These are phyloP conservation scores for Desmodus rotundus DNA, from an alignment of 2,113 vertebrate species.

Conservation along the genomic window DNA sequence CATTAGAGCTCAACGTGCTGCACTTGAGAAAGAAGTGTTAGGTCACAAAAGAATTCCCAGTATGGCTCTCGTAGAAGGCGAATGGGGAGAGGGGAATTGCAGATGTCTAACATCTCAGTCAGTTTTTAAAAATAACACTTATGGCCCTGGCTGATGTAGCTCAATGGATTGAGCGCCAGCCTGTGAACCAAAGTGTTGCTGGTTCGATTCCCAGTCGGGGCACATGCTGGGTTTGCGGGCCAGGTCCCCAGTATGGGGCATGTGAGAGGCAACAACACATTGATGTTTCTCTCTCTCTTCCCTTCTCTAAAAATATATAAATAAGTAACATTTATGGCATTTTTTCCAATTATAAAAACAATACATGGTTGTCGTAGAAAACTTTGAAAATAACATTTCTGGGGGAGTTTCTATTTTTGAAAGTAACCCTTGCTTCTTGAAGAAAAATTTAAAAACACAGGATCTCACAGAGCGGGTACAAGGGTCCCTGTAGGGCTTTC, in stretches of 20 bases:
- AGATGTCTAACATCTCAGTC: neutral
- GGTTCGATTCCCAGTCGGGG: no score
- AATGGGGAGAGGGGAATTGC: neutral
- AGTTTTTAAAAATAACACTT: neutral
- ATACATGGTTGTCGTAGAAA: neutral
- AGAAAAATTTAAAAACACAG: conserved; percentile 3
- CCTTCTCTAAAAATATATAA: no score
- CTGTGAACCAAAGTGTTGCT: no score
- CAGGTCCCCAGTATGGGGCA: no score
- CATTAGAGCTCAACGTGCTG: neutral
- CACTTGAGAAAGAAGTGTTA: neutral
- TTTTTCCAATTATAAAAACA: conserved; percentile 14
- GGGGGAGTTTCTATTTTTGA: neutral
- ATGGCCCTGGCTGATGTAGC: no score
- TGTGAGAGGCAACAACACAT: no score
- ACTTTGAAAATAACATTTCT: conserved; percentile 30
- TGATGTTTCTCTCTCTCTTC: no score
- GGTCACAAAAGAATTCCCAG: neutral
- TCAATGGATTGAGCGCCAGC: no score
- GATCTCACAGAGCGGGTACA: neutral
- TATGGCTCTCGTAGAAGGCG: neutral
- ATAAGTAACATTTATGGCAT: neutral
- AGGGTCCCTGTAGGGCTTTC: neutral
- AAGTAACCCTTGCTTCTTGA: conserved; percentile 14
- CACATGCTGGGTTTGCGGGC: no score